Evolutionary conservation across 2,888 invertebrate species (phyloP).

Genomic region (Drosophila meridiana): DNA sequence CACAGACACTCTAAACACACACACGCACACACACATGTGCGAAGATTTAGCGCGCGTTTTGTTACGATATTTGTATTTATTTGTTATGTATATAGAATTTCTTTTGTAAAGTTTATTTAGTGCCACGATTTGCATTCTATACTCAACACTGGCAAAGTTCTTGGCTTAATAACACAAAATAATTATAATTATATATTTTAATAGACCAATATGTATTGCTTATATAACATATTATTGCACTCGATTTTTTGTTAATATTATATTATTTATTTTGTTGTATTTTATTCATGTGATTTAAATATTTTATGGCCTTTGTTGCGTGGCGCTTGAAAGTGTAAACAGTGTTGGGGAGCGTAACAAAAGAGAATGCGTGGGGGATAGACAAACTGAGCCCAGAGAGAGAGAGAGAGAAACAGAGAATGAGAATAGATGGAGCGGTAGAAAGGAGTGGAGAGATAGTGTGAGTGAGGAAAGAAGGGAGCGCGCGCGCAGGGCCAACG

Average conservation of each 20-base stretch:
- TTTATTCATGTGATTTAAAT: conserved; percentile 14
- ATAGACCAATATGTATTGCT: conserved; percentile 16
- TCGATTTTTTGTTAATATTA: conserved; percentile 8
- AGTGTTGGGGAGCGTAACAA: conserved; percentile 25
- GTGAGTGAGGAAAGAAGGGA: conserved; percentile 8
- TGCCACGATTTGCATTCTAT: conserved; percentile 27
- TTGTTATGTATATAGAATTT: conserved; percentile 10
- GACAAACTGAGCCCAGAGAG: conserved; percentile 9
- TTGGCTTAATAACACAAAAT: conserved; percentile 27
- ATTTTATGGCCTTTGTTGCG: conserved; percentile 17
- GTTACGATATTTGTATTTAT: not conserved
- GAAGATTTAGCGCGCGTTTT: conserved; percentile 30
- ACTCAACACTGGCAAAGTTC: conserved; percentile 45
- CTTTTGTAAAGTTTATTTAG: conserved; percentile 24
- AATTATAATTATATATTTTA: conserved; percentile 4
- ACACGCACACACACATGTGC: not conserved
- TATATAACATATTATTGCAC: conserved; percentile 18
- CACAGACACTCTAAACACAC: conserved; percentile 3
- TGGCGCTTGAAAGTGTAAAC: conserved; percentile 18
- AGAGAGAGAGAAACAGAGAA: not conserved
- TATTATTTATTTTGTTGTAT: conserved; percentile 4
- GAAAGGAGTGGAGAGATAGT: conserved; percentile 19
- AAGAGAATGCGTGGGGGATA: conserved; percentile 26
- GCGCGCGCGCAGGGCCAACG: conserved; percentile 55
- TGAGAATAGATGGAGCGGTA: not conserved